A percentile compares a stretch with the other conserved stretches of the same genome.
phyloP scores from a whole-genome alignment of 2,113 vertebrate species.

The Limanda limanda region DNA sequence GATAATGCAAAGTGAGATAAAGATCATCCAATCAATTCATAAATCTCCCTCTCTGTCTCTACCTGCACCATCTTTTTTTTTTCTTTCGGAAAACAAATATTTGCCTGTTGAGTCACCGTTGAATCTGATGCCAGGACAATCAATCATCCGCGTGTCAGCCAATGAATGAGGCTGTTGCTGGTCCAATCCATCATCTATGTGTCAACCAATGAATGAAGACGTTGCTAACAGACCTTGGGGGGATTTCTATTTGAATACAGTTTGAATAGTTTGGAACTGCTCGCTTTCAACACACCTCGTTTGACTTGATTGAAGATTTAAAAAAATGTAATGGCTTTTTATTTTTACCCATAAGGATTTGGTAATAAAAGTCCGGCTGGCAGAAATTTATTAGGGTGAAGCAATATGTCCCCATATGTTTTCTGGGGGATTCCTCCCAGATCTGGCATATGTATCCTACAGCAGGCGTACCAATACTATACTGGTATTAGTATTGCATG shows the following conservation, averaged over 20 bases:
- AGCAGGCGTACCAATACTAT: background rate
- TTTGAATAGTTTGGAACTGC: constrained; percentile 8
- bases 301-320: background rate
- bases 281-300: background rate
- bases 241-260: constrained; percentile 30
- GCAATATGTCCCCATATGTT: background rate
- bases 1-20: background rate
- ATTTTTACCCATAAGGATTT: background rate
- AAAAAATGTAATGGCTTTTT: background rate
- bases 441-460: background rate
- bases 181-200: constrained; percentile 51
- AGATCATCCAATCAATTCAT: background rate
- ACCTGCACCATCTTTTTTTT: constrained; percentile 22
- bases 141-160: constrained; percentile 52
- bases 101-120: constrained; percentile 40
- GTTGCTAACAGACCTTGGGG: constrained; percentile 21
- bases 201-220: constrained; percentile 47
- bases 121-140: constrained; percentile 46
- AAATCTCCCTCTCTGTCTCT: background rate
- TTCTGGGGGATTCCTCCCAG: background rate
- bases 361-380: background rate
- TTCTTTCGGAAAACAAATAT: constrained; percentile 55
- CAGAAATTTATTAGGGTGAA: background rate
- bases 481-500: background rate
- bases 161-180: constrained; percentile 36